phyloP scores from a whole-genome alignment of 1,140 invertebrate genomes.

The Lordiphosa mommai region DNA sequence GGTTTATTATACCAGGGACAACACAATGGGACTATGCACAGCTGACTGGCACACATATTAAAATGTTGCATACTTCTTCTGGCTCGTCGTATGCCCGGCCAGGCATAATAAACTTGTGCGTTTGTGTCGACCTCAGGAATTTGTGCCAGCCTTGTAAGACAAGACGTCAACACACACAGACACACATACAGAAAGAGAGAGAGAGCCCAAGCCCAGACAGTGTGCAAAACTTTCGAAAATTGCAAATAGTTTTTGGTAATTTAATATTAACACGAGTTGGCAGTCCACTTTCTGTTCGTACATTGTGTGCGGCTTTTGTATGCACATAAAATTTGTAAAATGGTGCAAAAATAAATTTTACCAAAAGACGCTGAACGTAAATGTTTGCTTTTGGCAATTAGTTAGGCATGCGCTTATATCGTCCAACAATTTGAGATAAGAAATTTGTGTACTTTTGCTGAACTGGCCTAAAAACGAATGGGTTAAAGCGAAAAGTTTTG shows the following conservation, averaged over 20 bases:
- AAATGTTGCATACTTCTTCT: constrained; percentile 65
- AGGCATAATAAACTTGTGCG: constrained; percentile 68
- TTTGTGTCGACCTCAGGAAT: constrained; percentile 33
- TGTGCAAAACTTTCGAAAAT: constrained; percentile 50
- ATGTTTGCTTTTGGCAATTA: constrained; percentile 45
- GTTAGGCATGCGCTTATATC: constrained; percentile 32
- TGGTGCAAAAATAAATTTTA: constrained; percentile 31
- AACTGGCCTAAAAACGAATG: background rate
- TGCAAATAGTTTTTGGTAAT: constrained; percentile 59
- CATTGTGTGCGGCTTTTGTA: constrained; percentile 12
- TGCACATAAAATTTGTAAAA: constrained; percentile 20
- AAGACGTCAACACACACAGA: constrained; percentile 38
- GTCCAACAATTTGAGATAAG: constrained; percentile 1
- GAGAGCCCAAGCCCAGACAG: constrained; percentile 25
- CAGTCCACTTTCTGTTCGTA: constrained; percentile 27
- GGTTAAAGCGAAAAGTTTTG: background rate
- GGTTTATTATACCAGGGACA: constrained; percentile 45
- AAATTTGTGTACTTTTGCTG: constrained; percentile 15
- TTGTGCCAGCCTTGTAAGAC: constrained; percentile 58
- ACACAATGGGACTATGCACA: constrained; percentile 15
- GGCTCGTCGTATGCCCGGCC: constrained; percentile 23
- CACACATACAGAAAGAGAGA: background rate
- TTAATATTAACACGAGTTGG: constrained; percentile 57
- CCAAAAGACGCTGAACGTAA: constrained; percentile 30
- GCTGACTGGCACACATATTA: constrained; percentile 62